phyloP scores from a whole-genome alignment of 2,113 vertebrate genomes.

The Dermatemys mawii region DNA sequence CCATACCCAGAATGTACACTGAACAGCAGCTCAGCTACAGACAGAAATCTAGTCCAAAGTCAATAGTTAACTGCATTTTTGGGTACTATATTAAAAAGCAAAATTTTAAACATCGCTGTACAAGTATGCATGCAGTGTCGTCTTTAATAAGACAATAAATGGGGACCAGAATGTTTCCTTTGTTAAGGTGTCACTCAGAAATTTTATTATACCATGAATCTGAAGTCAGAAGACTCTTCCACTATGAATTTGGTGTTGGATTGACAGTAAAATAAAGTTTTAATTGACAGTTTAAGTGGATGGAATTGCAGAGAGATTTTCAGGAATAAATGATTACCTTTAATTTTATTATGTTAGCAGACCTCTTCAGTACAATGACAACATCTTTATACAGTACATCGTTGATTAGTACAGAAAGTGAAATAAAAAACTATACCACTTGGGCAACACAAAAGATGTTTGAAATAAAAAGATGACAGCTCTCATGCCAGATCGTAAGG shows the following conservation, averaged over 20 bases:
- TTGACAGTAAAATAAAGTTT: conserved; percentile 6
- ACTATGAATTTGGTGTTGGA: not conserved
- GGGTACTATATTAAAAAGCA: not conserved
- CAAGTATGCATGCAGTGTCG: not conserved
- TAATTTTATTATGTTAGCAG: conserved; percentile 5
- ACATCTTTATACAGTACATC: conserved; percentile 17
- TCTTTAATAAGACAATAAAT: not conserved
- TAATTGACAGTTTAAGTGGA: conserved; percentile 26
- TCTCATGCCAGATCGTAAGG: not conserved
- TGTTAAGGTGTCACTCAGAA: not conserved
- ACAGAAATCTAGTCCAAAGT: not conserved
- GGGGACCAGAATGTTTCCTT: not conserved
- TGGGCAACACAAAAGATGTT: not conserved
- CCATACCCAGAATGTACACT: not conserved
- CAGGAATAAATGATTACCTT: not conserved
- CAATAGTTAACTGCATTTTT: not conserved
- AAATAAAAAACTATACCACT: not conserved
- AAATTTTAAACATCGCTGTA: not conserved
- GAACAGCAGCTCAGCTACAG: not conserved
- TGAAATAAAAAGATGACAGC: not conserved
- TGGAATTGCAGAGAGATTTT: not conserved
- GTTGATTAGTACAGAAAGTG: not conserved
- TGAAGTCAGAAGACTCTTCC: conserved; percentile 7
- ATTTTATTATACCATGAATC: not conserved
- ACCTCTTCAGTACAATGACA: conserved; percentile 1